These are phyloP conservation scores for Rhizoglyphus robini DNA, from an alignment of 1,140 invertebrate genomes.

Conservation along the genomic window DNA sequence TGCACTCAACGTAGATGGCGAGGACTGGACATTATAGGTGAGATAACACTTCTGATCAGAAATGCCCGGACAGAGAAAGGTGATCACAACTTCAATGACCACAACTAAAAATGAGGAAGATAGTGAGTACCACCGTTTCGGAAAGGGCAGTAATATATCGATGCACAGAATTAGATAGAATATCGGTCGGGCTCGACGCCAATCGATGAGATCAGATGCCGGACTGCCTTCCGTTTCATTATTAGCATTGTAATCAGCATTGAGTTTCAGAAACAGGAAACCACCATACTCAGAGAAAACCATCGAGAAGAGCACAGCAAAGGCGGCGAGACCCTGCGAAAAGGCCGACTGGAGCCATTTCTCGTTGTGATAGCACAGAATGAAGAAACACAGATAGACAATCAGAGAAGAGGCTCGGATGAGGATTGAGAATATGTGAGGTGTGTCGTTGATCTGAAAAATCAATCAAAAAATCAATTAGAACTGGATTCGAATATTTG, in stretches of 20 bases:
- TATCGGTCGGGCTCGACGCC: not conserved
- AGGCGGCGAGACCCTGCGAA: not conserved
- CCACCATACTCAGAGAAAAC: slow-evolving; percentile 11
- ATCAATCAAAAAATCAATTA: too few relatives aligned
- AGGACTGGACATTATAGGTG: not conserved
- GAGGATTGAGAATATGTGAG: not conserved
- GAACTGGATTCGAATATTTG: too few relatives aligned
- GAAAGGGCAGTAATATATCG: slow-evolving; percentile 20
- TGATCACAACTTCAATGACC: not conserved
- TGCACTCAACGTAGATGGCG: not conserved
- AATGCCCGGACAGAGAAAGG: not conserved
- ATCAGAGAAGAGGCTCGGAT: not conserved
- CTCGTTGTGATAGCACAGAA: not conserved
- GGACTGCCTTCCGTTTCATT: not conserved
- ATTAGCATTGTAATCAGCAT: not conserved
- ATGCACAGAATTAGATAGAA: slow-evolving; percentile 19
- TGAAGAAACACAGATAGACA: slow-evolving; percentile 13
- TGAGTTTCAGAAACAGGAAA: not conserved
- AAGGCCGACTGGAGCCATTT: slow-evolving; percentile 3
- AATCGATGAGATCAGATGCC: not conserved
- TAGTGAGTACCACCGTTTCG: slow-evolving; percentile 1
- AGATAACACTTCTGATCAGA: not conserved
- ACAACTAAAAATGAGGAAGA: slow-evolving; percentile 9
- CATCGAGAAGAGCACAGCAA: slow-evolving; percentile 12
- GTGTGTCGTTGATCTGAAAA: too few relatives aligned